Evolutionary conservation across 1,140 invertebrate genomes (phyloP), one percentile per base, ranked within the genome.

Genomic region (Drosophila navojoa): DNA sequence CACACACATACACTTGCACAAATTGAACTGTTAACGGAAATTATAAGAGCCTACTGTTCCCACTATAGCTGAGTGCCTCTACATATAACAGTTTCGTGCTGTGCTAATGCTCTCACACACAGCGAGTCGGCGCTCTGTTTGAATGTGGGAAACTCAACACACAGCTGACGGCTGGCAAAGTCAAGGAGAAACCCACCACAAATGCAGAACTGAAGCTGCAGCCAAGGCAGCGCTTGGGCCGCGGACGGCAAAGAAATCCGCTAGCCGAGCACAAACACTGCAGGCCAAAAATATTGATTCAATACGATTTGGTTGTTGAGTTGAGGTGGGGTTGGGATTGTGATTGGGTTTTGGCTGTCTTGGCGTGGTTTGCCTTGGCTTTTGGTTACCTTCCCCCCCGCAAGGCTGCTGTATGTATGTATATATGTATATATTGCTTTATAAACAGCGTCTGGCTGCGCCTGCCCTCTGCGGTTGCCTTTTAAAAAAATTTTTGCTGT

Each of bases 241-340:
- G 19, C 19, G 19, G 19, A 22, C 19, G 40, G 40, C 38, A 16
- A 63, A 72, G 54, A 62, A 76, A 60, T 60, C 76, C 74, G 74
- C 68, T 44, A 66, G 60, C 57, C 45, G 53, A 57, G 58, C 67
- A 62, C 66, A 55, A 79, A 69, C 71, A 81, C 64, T 71, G 78
- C 59, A 77, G 38, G 79, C 84, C 76, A 70, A 80, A 80, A 80
- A 78, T 89, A 87, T 87, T 80, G 84, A 87, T 87, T 87, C 84
- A 66, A 73, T 63, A 57, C 53, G 60, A 52, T 71, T 27, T 27
- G 40, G 49, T 60, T 45, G 71, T 35, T 49, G 38, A 38, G 11
- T 61, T 47, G 27, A 27, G 11, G 16, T 54, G 40, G 13, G n/a
- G 42, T n/a, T 2, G 42, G 42, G 42, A 44, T 29, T 29, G 27